Percentiles rank a stretch among this genome's conserved stretches.
These are phyloP conservation scores for Cynopterus brachyotis DNA, from an alignment of 2,113 vertebrate species.

Conservation along the genomic window DNA sequence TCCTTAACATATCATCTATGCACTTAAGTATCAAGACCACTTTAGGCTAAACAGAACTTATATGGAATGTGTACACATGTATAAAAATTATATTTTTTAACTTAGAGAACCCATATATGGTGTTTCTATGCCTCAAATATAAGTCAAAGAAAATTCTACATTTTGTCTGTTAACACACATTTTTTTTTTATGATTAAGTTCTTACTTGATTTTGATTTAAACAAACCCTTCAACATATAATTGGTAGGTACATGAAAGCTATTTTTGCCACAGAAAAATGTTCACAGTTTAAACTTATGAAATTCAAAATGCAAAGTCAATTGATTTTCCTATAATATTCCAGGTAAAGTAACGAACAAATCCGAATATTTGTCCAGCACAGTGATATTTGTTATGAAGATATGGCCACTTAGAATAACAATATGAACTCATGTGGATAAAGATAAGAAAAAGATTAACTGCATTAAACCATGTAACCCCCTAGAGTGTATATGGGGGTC, in stretches of 20 bases:
- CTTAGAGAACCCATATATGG: background rate
- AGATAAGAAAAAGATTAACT: background rate
- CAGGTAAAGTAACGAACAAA: background rate
- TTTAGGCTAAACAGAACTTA: background rate
- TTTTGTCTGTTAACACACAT: background rate
- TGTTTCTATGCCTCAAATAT: background rate
- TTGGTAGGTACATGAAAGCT: background rate
- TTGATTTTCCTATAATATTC: background rate
- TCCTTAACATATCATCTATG: background rate
- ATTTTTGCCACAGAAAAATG: background rate
- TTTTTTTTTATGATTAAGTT: background rate
- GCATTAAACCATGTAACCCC: background rate
- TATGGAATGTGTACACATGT: background rate
- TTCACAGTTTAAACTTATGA: background rate
- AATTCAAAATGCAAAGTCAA: slow-evolving; percentile 33
- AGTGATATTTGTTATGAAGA: background rate
- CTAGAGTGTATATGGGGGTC: background rate
- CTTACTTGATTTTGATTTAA: background rate
- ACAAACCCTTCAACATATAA: slow-evolving; percentile 1
- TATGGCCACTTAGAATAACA: background rate
- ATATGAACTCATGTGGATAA: background rate
- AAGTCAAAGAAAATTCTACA: background rate
- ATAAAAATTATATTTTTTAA: background rate
- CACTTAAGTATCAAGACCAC: background rate
- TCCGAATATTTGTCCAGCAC: background rate